A percentile compares a stretch with the other conserved stretches of the same genome.
phyloP scores from a whole-genome alignment of 2,797 vertebrate species.

The Anableps anableps region DNA sequence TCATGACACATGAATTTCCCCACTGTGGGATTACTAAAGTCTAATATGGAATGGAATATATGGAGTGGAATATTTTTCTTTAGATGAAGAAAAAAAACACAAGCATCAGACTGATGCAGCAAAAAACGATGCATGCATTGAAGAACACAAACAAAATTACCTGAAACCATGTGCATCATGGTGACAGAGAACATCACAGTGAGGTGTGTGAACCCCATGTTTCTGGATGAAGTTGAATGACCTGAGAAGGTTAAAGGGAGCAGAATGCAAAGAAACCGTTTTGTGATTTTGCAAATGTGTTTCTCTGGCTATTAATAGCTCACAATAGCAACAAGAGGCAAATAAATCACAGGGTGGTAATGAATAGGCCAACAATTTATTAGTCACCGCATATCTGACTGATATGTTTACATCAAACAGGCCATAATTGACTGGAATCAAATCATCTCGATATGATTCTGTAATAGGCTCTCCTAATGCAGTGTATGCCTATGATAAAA shows the following conservation, averaged over 20 bases:
- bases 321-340: conserved; percentile 9
- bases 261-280: conserved; percentile 29
- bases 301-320: conserved; percentile 10
- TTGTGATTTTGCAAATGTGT: conserved; percentile 14
- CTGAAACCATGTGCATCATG: conserved; percentile 76
- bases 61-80: background rate
- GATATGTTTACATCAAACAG: conserved; percentile 65
- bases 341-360: conserved; percentile 6
- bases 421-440: conserved; percentile 47
- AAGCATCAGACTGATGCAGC: background rate
- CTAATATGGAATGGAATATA: no score
- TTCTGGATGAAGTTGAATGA: conserved; percentile 57
- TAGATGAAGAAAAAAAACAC: background rate
- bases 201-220: conserved; percentile 75
- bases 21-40: background rate
- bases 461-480: background rate
- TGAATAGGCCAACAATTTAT: conserved; percentile 25
- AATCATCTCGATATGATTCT: conserved; percentile 7
- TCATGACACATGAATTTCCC: background rate
- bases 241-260: conserved; percentile 63
- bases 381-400: conserved; percentile 24
- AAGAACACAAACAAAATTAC: conserved; percentile 58
- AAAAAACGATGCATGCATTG: background rate
- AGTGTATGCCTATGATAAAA: background rate
- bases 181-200: conserved; percentile 79